Evolutionary conservation across 2,797 vertebrate genomes (phyloP).

Genomic region (Potorous gilbertii): DNA sequence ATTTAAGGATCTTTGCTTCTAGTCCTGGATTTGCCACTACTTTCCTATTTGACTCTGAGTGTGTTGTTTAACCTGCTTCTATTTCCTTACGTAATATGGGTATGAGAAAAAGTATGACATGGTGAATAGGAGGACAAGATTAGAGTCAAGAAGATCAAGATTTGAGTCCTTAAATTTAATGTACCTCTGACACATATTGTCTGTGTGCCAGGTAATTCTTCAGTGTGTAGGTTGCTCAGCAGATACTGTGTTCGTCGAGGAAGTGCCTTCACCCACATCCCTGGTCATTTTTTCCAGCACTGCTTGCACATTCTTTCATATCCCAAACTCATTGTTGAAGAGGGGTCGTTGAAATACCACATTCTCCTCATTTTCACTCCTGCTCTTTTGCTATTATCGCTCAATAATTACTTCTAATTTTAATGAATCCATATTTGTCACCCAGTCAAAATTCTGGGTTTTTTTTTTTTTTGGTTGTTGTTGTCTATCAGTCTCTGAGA

Average conservation of each 20-base stretch:
- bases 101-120: neutral
- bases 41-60: neutral
- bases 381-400: neutral
- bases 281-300: neutral
- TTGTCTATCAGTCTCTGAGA: neutral
- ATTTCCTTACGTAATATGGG: neutral
- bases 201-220: neutral
- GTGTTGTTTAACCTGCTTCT: neutral
- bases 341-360: too few species aligned
- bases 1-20: neutral
- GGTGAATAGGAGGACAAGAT: neutral
- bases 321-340: too few species aligned
- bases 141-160: neutral
- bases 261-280: neutral
- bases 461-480: neutral
- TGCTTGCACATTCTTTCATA: too few species aligned
- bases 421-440: neutral
- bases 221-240: neutral
- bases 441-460: neutral
- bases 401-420: neutral
- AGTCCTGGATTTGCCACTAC: neutral
- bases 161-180: neutral
- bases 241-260: neutral
- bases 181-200: neutral
- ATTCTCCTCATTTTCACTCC: neutral